Base-by-base conservation (phyloP, 2,797 vertebrate species). In the Chelon labrosus region DNA sequence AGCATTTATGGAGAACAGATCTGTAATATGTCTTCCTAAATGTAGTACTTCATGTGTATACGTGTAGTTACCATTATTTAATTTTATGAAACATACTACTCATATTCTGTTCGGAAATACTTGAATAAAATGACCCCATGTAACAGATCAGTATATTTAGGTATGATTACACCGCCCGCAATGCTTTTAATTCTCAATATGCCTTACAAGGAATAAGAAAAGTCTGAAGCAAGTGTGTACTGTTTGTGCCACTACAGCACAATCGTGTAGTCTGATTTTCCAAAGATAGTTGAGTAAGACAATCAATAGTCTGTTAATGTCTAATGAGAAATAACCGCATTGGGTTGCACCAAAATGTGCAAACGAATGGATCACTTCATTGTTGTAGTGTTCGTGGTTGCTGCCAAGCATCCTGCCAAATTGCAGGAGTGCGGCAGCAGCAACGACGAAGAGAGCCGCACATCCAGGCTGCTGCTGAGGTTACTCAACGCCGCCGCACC, bases 401-500 rank as follows among this genome's bases (percentile, higher is more conserved):
- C 37, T 60, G 25, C 13, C 13, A 35, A 52, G 51, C 69, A 68
- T 79, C 65, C 70, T 41, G 47, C 38, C 39, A 8, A 49, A 62
- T 70, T 38, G 38, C 3, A 41, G 41, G 61, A 35, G 31, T 35
- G 31, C 31, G 31, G 31, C 42, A 13, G 54, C 35, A 38, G 19
- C 52, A 42, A 44, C 59, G 16, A 13, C 8, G 53, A 47, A 35
- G 39, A 9, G 55, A 58, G 66, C 14, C 69, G 59, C 67, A 63
- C 44, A 57, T 39, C 49, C 49, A 66, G 71, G 46, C 63, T 75
- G 77, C 63, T 75, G 77, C 53, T 51, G 53, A 37, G 73, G 73
- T 57, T 77, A 35, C 60, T 73, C 78, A 37, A 49, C 73, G 69
- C 42, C 25, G 63, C 86, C 67, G 82, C 92, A 90, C 89, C 92